phyloP scores from a whole-genome alignment of 2,888 invertebrate genomes.

The Rhopalosiphum nymphaeae region DNA sequence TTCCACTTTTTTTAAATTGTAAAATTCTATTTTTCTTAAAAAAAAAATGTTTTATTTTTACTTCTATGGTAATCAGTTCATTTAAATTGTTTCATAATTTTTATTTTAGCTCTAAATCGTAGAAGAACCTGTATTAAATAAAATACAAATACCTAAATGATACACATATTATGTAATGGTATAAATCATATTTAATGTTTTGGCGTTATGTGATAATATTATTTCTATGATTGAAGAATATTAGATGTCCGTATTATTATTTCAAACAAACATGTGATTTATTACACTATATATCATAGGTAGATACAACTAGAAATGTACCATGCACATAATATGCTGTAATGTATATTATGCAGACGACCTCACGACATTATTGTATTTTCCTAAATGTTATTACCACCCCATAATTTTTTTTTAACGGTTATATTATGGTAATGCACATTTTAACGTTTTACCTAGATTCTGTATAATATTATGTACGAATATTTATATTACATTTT shows the following conservation, averaged over 20 bases:
- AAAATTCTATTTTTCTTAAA: background rate
- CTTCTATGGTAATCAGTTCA: background rate
- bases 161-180: background rate
- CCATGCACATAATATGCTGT: background rate
- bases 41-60: background rate
- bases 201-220: background rate
- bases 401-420: background rate
- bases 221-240: conserved; percentile 1
- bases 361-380: background rate
- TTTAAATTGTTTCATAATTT: background rate
- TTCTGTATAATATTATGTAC: background rate
- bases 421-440: background rate
- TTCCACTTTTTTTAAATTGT: background rate
- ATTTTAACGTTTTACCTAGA: background rate
- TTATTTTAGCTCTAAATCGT: background rate
- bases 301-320: background rate
- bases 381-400: background rate
- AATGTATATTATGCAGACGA: background rate
- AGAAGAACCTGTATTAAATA: background rate
- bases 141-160: background rate
- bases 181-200: background rate
- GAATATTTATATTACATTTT: background rate
- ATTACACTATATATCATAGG: background rate
- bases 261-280: background rate
- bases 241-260: background rate